Evolutionary conservation across 2,888 invertebrate genomes (phyloP).

Genomic region (Dermolepida albohirtum): DNA sequence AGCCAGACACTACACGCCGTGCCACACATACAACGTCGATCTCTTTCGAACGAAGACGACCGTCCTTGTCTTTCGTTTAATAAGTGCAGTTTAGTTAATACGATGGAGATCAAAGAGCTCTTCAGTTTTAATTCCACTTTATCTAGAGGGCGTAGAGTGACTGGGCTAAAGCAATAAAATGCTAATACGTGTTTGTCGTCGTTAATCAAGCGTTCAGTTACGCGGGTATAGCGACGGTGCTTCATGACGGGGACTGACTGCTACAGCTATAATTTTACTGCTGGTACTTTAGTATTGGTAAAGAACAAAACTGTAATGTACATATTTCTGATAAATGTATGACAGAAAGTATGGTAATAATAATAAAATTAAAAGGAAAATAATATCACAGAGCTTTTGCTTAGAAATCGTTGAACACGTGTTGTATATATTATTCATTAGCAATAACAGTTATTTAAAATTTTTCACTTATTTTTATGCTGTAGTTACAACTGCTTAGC

Average conservation of each 20-base stretch:
- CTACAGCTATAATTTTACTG: no score
- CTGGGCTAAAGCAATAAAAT: slow-evolving; percentile 73
- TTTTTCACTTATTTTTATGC: no score
- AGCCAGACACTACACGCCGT: background rate
- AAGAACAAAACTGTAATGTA: no score
- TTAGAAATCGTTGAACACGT: no score
- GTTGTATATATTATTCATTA: no score
- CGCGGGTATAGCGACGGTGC: slow-evolving; percentile 33
- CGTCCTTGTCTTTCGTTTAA: slow-evolving; percentile 62
- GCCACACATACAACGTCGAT: slow-evolving; percentile 15
- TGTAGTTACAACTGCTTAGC: no score
- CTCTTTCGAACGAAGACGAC: slow-evolving; percentile 30
- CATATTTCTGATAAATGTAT: no score
- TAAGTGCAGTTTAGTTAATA: slow-evolving; percentile 66
- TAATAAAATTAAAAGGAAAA: no score
- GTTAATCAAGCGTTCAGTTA: slow-evolving; percentile 68
- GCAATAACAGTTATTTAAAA: no score
- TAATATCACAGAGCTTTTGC: no score
- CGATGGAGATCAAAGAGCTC: slow-evolving; percentile 68
- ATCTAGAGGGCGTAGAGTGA: slow-evolving; percentile 67
- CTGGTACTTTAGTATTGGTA: no score
- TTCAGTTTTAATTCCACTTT: slow-evolving; percentile 71
- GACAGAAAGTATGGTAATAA: no score
- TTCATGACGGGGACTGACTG: slow-evolving; percentile 3
- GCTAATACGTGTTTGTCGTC: slow-evolving; percentile 77